phyloP scores from a whole-genome alignment of 2,888 invertebrate genomes.

The Netelia fuscicornis region DNA sequence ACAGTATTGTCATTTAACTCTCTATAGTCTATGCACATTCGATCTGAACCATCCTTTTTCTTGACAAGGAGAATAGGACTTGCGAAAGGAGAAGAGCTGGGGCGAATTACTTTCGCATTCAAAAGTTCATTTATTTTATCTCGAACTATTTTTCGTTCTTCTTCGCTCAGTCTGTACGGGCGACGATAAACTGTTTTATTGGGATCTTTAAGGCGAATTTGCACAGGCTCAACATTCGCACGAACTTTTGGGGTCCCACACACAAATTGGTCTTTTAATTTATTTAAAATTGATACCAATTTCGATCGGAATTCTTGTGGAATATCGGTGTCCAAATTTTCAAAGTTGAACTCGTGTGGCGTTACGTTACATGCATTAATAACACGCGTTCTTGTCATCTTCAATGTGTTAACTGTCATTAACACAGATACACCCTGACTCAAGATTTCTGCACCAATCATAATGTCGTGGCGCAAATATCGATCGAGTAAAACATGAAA shows the following conservation, averaged over 20 bases:
- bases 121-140: too few relatives aligned
- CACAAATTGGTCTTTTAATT: slow-evolving; percentile 1
- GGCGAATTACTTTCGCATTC: too few relatives aligned
- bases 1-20: slow-evolving; percentile 75
- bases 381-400: slow-evolving; percentile 12
- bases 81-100: too few relatives aligned
- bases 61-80: slow-evolving; percentile 61
- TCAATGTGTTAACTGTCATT: slow-evolving; percentile 1
- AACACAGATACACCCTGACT: slow-evolving; percentile 10
- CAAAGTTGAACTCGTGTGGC: neutral
- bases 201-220: slow-evolving; percentile 9
- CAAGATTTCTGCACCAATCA: slow-evolving; percentile 9
- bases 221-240: slow-evolving; percentile 3
- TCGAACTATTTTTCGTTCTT: too few relatives aligned
- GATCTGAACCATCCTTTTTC: slow-evolving; percentile 68
- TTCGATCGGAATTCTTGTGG: neutral
- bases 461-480: slow-evolving; percentile 22
- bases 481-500: slow-evolving; percentile 13
- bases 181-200: slow-evolving; percentile 25
- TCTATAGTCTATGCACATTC: slow-evolving; percentile 74
- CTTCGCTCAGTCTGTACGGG: neutral
- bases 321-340: neutral
- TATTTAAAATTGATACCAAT: slow-evolving; percentile 11
- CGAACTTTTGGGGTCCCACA: neutral
- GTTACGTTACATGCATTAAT: slow-evolving; percentile 4